Conservation (phyloP, 2,797 vertebrate species). For the Takifugu rubripes region DNA sequence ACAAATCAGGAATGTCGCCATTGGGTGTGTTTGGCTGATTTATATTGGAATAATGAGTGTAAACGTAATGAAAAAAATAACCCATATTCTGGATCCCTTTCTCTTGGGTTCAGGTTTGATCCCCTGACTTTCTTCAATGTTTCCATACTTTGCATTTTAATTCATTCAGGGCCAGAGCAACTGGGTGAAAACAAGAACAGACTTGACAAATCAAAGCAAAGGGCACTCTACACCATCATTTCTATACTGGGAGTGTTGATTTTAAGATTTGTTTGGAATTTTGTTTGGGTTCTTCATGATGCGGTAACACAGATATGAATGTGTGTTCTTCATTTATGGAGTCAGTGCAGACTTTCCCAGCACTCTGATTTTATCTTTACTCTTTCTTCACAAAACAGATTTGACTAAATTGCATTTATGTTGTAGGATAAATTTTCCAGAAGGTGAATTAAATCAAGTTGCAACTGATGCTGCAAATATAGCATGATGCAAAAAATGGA, state of each 20-base stretch:
- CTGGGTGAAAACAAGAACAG: not conserved
- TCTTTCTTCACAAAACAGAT: not conserved
- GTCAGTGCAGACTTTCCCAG: not conserved
- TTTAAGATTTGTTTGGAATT: not conserved
- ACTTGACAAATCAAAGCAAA: not conserved
- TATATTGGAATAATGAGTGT: not conserved
- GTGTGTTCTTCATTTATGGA: not conserved
- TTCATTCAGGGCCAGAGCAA: not conserved
- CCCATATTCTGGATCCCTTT: not conserved
- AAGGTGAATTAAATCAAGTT: too few species aligned
- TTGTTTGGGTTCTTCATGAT: not conserved
- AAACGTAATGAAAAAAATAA: fast-evolving
- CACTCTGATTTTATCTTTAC: not conserved
- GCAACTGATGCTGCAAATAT: too few species aligned
- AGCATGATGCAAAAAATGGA: too few species aligned
- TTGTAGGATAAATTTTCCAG: too few species aligned
- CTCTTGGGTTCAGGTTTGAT: not conserved
- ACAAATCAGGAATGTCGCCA: not conserved
- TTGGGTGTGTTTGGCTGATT: conserved; percentile 2
- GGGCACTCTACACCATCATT: not conserved
- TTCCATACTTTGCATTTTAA: not conserved
- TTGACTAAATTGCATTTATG: too few species aligned
- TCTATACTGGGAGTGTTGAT: not conserved
- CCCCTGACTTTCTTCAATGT: not conserved
- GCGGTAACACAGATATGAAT: not conserved